Percentiles rank a stretch among this genome's conserved stretches.
Conservation (phyloP, 2,113 vertebrate species). For the Procavia capensis region DNA sequence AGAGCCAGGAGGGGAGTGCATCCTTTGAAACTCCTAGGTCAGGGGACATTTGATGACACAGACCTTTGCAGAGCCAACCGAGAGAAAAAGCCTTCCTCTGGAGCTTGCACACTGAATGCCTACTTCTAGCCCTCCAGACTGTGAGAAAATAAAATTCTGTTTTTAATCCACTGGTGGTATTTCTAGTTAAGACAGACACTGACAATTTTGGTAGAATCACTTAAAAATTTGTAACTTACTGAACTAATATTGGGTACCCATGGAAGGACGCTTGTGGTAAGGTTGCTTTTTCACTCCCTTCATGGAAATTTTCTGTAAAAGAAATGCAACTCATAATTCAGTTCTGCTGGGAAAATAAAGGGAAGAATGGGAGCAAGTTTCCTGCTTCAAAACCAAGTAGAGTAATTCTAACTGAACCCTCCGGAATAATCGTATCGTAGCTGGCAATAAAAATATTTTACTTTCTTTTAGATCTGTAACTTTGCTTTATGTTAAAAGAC, state of each 20-base stretch:
- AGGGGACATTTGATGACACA: too few relatives aligned
- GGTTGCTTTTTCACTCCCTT: background rate
- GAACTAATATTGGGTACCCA: background rate
- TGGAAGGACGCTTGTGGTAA: background rate
- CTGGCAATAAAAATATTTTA: background rate
- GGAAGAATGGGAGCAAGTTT: background rate
- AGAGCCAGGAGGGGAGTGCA: too few relatives aligned
- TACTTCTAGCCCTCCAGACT: too few relatives aligned
- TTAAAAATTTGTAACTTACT: slow-evolving; percentile 12
- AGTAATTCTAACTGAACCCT: background rate
- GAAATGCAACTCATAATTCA: background rate
- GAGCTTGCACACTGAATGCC: too few relatives aligned
- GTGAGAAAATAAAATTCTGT: too few relatives aligned
- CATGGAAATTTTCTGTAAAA: background rate
- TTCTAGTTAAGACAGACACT: background rate
- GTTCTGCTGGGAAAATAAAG: background rate
- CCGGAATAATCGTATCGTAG: background rate
- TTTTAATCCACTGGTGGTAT: too few relatives aligned
- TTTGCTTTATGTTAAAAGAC: background rate
- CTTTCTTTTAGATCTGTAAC: background rate
- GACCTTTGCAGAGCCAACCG: too few relatives aligned
- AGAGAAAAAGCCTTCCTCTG: too few relatives aligned
- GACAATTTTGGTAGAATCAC: background rate
- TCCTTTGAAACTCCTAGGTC: too few relatives aligned
- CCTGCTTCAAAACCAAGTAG: background rate